phyloP scores from a whole-genome alignment of 2,113 vertebrate species.

The Spizaetus ornatus region DNA sequence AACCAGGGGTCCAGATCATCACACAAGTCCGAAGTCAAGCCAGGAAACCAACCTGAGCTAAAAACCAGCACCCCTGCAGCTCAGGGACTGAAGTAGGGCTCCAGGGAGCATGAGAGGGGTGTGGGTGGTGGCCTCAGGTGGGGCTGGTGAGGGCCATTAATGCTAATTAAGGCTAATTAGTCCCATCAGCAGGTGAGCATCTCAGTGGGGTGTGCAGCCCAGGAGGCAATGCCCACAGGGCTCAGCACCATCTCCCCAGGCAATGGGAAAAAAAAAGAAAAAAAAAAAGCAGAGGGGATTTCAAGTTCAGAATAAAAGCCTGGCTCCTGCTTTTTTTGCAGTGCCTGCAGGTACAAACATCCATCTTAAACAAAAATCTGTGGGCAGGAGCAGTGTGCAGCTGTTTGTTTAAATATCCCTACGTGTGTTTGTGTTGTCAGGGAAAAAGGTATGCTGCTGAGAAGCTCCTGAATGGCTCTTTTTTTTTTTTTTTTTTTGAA shows the following conservation, averaged over 20 bases:
- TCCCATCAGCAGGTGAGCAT: neutral
- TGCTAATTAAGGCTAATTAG: neutral
- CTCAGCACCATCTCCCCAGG: neutral
- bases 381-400: neutral
- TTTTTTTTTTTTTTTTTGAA: neutral
- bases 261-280: no score
- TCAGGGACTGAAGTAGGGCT: neutral
- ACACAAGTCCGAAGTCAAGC: neutral
- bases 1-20: no score
- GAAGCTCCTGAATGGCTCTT: neutral
- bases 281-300: neutral
- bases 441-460: neutral
- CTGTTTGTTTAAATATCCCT: neutral
- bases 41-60: neutral
- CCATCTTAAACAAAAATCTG: neutral
- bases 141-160: neutral
- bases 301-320: neutral
- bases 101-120: neutral
- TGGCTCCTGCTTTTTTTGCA: neutral
- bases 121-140: neutral
- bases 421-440: neutral
- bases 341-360: neutral
- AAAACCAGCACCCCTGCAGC: fast-evolving
- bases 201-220: neutral
- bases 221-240: neutral